Evolutionary conservation across 2,797 vertebrate species (phyloP).

Genomic region (Lagorchestes hirsutus): DNA sequence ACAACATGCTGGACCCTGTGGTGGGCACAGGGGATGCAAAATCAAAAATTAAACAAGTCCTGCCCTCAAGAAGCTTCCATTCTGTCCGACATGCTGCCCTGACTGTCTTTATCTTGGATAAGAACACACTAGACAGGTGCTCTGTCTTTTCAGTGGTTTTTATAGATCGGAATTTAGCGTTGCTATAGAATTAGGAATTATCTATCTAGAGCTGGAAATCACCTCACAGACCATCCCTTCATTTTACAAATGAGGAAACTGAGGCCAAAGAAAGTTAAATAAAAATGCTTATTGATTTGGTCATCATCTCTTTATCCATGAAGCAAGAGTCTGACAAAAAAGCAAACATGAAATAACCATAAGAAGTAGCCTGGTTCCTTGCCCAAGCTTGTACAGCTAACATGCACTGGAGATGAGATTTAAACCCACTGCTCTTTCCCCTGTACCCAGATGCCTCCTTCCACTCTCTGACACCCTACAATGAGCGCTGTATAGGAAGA

Average conservation of each 20-base stretch:
- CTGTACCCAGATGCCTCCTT: background rate
- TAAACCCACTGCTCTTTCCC: background rate
- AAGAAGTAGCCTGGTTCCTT: background rate
- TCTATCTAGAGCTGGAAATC: background rate
- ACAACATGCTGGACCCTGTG: background rate
- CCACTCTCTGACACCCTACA: background rate
- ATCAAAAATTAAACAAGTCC: background rate
- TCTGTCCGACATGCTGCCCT: background rate
- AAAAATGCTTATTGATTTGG: background rate
- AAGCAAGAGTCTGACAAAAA: background rate
- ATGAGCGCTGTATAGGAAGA: background rate
- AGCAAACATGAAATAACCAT: background rate
- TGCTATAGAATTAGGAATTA: background rate
- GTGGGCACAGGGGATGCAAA: no score
- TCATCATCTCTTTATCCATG: background rate
- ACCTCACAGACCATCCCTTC: background rate
- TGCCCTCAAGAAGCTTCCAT: background rate
- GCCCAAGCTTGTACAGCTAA: background rate
- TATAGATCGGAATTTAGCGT: background rate
- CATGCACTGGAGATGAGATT: background rate
- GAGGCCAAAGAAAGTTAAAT: background rate
- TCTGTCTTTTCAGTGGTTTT: background rate
- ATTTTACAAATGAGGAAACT: background rate
- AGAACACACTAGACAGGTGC: background rate
- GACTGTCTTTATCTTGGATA: background rate